Base-by-base conservation (phyloP, 2,797 vertebrate genomes). In the Phrynocephalus forsythii region DNA sequence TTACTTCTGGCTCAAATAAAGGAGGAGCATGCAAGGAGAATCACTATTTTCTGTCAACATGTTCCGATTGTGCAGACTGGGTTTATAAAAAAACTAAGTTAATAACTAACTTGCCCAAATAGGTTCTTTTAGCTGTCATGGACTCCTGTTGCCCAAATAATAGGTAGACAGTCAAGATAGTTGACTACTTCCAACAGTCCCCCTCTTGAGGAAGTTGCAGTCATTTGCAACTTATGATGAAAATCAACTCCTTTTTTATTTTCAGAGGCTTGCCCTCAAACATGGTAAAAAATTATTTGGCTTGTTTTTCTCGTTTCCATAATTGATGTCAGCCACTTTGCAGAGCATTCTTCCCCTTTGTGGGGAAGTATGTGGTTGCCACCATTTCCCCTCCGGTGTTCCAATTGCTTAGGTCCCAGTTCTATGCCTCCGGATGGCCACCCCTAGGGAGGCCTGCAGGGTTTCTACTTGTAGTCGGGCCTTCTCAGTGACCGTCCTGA, bases 1-100 rank as follows among this genome's bases (percentile, higher is more conserved):
- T 84, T 91, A 28, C 88, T 71, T 24, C 80, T 72, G 63, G 28
- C 67, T 63, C 28, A 86, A 67, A 82, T 44, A 56, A 89, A 90
- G 88, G 60, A 82, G 83, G 84, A 83, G 69, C 88, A 48, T 83
- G 16, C 69, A 84, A 76, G 82, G 72, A 87, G 63, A 92, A 85
- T 82, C 56, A 82, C 18, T 13, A 22, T 26, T 60, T 63, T 85
- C 24, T 79, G 38, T 60, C 77, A 84, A 56, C 50, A 68, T 83
- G 15, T 24, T 60, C 10, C 20, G 69, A 8, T 85, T 79, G 33
- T 60, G 6, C 72, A 60, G 26, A 33, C 52, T 67, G 81, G 33
- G 15, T 15, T 79, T 66, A 66, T 68, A 30, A 83, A 63, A 76
- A 28, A 44, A 86, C 24, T 63, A 30, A 85, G 33, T 77, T 87